Evolutionary conservation across 2,113 vertebrate species (phyloP).

Genomic region (Ia io): DNA sequence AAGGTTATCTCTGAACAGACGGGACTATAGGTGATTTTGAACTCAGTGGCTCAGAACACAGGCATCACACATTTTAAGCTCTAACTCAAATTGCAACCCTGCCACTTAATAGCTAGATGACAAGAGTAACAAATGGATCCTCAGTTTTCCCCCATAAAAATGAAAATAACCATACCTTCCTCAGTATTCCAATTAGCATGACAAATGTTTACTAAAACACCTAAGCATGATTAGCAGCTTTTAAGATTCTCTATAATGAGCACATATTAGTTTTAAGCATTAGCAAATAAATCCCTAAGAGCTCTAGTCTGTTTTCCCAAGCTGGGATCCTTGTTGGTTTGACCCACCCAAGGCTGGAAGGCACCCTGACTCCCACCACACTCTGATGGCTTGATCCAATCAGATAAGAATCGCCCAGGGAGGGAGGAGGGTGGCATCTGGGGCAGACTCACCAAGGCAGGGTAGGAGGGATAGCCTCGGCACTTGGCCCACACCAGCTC

Average conservation of each 20-base stretch:
- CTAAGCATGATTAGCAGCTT: background rate
- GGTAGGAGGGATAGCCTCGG: slow-evolving; percentile 98
- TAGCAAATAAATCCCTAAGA: slow-evolving; percentile 24
- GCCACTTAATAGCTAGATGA: background rate
- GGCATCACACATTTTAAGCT: background rate
- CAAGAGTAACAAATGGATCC: background rate
- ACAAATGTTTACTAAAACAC: background rate
- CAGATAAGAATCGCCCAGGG: slow-evolving; percentile 36
- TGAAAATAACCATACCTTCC: background rate
- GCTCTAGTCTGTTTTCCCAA: background rate
- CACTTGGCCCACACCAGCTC: slow-evolving; percentile 99
- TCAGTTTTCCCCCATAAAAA: slow-evolving; percentile 11
- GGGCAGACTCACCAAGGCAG: slow-evolving; percentile 91
- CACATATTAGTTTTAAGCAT: background rate
- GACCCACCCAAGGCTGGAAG: background rate
- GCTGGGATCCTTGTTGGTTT: background rate
- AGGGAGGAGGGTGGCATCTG: slow-evolving; percentile 51
- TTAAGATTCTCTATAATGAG: background rate
- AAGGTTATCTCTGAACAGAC: background rate
- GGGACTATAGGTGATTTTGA: background rate
- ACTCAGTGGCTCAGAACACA: slow-evolving; percentile 22
- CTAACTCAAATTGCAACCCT: slow-evolving; percentile 15
- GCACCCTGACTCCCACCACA: slow-evolving; percentile 18
- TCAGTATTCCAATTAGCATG: slow-evolving; percentile 12
- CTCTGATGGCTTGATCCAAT: slow-evolving; percentile 51